Base-by-base conservation (phyloP, 2,797 vertebrate genomes). In the Microtus agrestis region DNA sequence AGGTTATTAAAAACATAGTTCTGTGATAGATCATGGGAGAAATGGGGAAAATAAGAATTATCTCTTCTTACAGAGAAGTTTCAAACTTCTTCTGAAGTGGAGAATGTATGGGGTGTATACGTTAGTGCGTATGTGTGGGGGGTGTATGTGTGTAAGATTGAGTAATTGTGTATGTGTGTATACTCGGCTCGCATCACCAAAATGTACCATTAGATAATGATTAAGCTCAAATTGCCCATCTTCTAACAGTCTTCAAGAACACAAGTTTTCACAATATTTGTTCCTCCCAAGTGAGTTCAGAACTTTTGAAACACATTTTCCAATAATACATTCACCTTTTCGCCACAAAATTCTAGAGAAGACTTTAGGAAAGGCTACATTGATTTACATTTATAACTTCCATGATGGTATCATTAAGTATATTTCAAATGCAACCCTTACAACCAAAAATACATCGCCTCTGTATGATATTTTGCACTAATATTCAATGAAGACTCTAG, bases 261-360 rank as follows among this genome's bases (percentile, higher is more conserved):
- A 84, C 6, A 77, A 23, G 4, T 8, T 88, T 88, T 90, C 23
- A 65, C 48, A 94, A 65, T 63, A 84, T 73, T 81, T 88, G 4
- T 12, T 12, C 34, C 9, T 86, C 17, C 25, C 25, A 56, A 48
- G 34, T 63, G 15, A 86, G 2, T 9, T 73, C 14, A 27, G 69
- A 81, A 14, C 14, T 87, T 48, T 59, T 94, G 80, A 81, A 93
- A 69, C 2, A 88, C 23, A 34, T 51, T 69, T 43, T 91, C 13
- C 12, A 43, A 43, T 25, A 67, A 1, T n/a, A 63, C 21, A 11
- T n/a, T 67, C 14, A 29, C 25, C 8, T 74, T 89, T 63, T 51
- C 10, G 6, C 65, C 27, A 77, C 76, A 29, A 91, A 80, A 69
- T 91, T 95, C 59, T 86, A 74, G 86, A 34, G 17, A 80, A 92